phyloP scores from a whole-genome alignment of 2,797 vertebrate species.

The Mycteria americana region DNA sequence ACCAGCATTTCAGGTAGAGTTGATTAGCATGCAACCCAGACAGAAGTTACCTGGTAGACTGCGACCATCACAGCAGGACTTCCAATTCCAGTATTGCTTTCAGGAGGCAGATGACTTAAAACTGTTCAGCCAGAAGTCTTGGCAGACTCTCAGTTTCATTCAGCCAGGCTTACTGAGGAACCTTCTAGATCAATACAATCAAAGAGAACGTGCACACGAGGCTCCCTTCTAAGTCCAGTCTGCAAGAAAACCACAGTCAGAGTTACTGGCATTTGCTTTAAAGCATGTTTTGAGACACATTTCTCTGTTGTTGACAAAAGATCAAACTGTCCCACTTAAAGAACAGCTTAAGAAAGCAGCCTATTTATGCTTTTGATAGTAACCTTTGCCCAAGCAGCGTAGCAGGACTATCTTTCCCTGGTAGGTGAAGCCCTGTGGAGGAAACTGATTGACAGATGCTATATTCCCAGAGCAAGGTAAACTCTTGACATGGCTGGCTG shows the following conservation, averaged over 20 bases:
- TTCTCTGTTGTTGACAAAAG: background rate
- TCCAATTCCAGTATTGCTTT: background rate
- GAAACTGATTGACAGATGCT: background rate
- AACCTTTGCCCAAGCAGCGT: background rate
- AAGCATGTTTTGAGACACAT: background rate
- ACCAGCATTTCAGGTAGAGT: background rate
- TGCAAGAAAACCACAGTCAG: background rate
- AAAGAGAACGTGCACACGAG: background rate
- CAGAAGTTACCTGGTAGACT: background rate
- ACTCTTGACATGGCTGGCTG: background rate
- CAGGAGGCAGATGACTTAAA: background rate
- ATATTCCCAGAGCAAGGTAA: background rate
- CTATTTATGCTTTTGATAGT: background rate
- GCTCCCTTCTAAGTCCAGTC: background rate
- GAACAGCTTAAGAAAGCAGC: background rate
- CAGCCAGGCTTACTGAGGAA: background rate
- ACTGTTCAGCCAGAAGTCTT: background rate
- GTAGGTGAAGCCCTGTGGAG: background rate
- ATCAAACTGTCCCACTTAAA: background rate
- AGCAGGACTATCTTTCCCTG: background rate
- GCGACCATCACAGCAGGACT: background rate
- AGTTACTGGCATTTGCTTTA: background rate
- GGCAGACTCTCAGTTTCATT: slow-evolving; percentile 1
- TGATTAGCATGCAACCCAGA: background rate
- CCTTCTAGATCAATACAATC: slow-evolving; percentile 36